Conservation (phyloP, 92 coral and sea anemone genomes). For the Bergia sp. region DNA sequence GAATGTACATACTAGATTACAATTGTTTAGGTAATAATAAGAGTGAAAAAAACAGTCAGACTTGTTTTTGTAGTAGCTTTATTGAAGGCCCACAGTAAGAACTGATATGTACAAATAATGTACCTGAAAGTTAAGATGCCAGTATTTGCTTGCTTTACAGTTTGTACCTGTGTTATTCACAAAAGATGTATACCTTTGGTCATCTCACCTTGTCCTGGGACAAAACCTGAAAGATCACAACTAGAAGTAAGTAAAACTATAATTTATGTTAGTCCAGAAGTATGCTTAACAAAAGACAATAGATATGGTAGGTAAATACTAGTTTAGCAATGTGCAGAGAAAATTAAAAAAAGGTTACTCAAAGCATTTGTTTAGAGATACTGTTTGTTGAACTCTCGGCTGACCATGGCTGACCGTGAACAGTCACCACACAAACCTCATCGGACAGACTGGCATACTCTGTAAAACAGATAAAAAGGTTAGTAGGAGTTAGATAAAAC, state of each 20-base stretch:
- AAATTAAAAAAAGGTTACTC: not conserved
- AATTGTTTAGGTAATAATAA: too few relatives aligned
- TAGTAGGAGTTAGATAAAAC: too few relatives aligned
- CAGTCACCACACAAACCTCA: too few relatives aligned
- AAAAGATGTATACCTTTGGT: slow-evolving; percentile 93
- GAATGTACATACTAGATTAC: too few relatives aligned
- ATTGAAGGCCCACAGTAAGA: not conserved
- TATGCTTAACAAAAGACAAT: too few relatives aligned
- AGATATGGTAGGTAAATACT: not conserved
- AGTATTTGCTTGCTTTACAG: slow-evolving; percentile 36
- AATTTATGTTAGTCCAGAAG: not conserved
- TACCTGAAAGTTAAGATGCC: not conserved
- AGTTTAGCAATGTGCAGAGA: not conserved
- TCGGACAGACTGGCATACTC: too few relatives aligned
- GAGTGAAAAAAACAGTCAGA: not conserved
- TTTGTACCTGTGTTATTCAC: slow-evolving; percentile 98
- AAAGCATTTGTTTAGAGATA: too few relatives aligned
- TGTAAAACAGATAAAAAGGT: too few relatives aligned
- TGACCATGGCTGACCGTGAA: too few relatives aligned
- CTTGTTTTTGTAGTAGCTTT: not conserved
- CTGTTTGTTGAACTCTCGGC: too few relatives aligned
- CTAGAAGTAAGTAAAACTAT: slow-evolving; percentile 36
- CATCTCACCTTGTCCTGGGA: slow-evolving; percentile 90
- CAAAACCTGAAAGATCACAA: slow-evolving; percentile 59
- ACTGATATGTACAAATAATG: not conserved